phyloP scores from a whole-genome alignment of 1,140 invertebrate species.

The Mya arenaria region DNA sequence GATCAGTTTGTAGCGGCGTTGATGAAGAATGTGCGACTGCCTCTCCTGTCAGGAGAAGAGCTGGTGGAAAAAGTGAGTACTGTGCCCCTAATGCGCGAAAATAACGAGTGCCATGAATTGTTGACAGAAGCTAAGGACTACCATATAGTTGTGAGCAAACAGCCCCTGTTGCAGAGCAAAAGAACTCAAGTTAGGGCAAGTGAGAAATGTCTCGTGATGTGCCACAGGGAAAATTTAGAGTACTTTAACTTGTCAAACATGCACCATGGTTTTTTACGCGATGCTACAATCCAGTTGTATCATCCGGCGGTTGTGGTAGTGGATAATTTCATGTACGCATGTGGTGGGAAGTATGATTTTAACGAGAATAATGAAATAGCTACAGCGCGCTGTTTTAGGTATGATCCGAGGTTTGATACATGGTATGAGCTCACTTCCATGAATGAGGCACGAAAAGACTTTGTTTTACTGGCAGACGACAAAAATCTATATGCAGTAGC shows the following conservation, averaged over 20 bases:
- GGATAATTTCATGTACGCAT: slow-evolving; percentile 81
- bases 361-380: slow-evolving; percentile 80
- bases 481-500: slow-evolving; percentile 77
- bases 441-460: slow-evolving; percentile 80
- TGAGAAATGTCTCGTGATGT: slow-evolving; percentile 75
- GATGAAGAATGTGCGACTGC: slow-evolving; percentile 77
- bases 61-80: slow-evolving; percentile 78
- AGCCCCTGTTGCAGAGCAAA: slow-evolving; percentile 74
- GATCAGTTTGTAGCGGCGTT: slow-evolving; percentile 70
- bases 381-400: slow-evolving; percentile 79
- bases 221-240: slow-evolving; percentile 77
- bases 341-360: slow-evolving; percentile 80
- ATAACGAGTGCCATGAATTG: slow-evolving; percentile 73
- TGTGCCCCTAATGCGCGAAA: slow-evolving; percentile 74
- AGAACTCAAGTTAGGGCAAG: slow-evolving; percentile 77
- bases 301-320: slow-evolving; percentile 79
- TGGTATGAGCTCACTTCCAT: slow-evolving; percentile 80
- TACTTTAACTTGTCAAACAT: slow-evolving; percentile 74
- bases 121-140: slow-evolving; percentile 80
- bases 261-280: slow-evolving; percentile 71
- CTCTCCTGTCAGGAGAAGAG: slow-evolving; percentile 77
- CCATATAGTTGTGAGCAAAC: slow-evolving; percentile 78
- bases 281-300: slow-evolving; percentile 77
- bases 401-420: slow-evolving; percentile 79
- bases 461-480: slow-evolving; percentile 75